Evolutionary conservation across 2,888 invertebrate species (phyloP).

Genomic region (Nemotelus pantherinus): DNA sequence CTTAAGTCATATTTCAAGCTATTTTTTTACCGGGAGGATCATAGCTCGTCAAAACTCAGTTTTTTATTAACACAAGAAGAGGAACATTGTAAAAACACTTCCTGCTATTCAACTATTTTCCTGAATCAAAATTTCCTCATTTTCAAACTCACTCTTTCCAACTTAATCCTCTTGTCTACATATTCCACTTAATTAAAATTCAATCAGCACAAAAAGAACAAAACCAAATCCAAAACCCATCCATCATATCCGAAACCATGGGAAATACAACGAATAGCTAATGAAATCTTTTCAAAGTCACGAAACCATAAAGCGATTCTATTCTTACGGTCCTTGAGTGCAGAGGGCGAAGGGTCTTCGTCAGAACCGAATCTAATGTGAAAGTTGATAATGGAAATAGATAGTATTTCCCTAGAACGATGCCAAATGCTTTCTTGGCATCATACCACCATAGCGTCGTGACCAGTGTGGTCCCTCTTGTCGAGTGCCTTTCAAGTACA

Average conservation of each 20-base stretch:
- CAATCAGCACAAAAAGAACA: conserved; percentile 35
- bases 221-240: neutral
- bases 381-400: neutral
- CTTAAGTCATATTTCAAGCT: too few relatives aligned
- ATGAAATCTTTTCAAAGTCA: conserved; percentile 49
- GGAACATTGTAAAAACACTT: too few relatives aligned
- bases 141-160: neutral
- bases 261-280: conserved; percentile 26
- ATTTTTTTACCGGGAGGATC: too few relatives aligned
- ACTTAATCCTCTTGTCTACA: conserved; percentile 4
- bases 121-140: too few relatives aligned
- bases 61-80: too few relatives aligned
- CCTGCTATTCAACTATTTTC: too few relatives aligned
- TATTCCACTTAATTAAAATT: conserved; percentile 20
- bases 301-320: conserved; percentile 40
- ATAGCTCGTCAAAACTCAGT: too few relatives aligned
- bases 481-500: conserved; percentile 43
- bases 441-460: neutral
- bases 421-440: conserved; percentile 23
- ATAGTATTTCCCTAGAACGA: conserved; percentile 13
- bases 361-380: neutral
- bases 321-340: conserved; percentile 30
- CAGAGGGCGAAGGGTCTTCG: neutral
- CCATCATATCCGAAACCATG: conserved; percentile 3
- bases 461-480: conserved; percentile 24